These are phyloP conservation scores for Autographa gamma DNA, from an alignment of 2,888 invertebrate species.

Conservation along the genomic window DNA sequence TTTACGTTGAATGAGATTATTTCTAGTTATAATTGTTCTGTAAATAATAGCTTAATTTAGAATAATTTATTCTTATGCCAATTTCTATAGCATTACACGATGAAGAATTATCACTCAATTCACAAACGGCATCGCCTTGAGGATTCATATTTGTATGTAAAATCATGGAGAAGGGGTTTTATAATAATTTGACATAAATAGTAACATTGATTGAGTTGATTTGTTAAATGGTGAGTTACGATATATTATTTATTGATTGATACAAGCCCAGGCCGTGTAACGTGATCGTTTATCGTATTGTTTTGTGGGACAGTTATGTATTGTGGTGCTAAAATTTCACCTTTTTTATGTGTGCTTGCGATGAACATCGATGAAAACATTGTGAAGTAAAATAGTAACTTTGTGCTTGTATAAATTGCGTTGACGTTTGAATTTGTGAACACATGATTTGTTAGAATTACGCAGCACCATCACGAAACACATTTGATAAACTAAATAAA, in stretches of 20 bases:
- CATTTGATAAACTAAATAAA: constrained; percentile 86
- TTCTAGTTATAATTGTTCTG: constrained; percentile 80
- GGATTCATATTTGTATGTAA: constrained; percentile 25
- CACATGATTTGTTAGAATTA: constrained; percentile 83
- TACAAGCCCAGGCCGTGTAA: constrained; percentile 56
- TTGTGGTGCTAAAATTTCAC: constrained; percentile 68
- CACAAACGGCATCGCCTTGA: constrained; percentile 49
- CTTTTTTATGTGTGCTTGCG: constrained; percentile 41
- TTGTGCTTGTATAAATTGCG: constrained; percentile 73
- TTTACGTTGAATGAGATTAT: constrained; percentile 86
- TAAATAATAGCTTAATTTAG: constrained; percentile 82
- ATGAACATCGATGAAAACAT: constrained; percentile 30
- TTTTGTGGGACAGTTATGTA: constrained; percentile 65
- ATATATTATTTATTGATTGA: constrained; percentile 63
- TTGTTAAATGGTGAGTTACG: constrained; percentile 61
- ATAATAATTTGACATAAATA: constrained; percentile 50
- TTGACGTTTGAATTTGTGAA: constrained; percentile 79
- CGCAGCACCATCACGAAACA: constrained; percentile 84
- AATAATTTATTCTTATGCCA: constrained; percentile 75
- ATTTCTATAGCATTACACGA: constrained; percentile 72
- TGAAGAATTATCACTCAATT: constrained; percentile 52
- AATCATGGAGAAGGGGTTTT: constrained; percentile 34
- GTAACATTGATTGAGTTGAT: constrained; percentile 46
- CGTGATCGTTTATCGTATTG: constrained; percentile 66
- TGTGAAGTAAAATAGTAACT: constrained; percentile 54